Evolutionary conservation across 1,140 invertebrate species (phyloP), one percentile per base, ranked within the genome.

Genomic region (Ditylenchus dipsaci): DNA sequence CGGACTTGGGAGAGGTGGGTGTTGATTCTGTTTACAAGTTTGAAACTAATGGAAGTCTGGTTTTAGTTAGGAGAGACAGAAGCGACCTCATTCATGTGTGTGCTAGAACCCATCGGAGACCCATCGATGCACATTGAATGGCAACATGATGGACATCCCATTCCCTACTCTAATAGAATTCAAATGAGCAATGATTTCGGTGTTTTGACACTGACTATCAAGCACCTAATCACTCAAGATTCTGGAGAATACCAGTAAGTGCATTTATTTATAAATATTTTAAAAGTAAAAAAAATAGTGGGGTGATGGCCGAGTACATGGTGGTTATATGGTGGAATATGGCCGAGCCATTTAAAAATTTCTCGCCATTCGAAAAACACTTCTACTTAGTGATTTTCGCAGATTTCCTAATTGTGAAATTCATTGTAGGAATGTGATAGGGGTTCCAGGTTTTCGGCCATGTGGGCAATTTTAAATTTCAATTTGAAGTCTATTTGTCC

Each of bases 151-250:
- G 92, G 91, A 19, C 88, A 88, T 78, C 88, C 90, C 9, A 88
- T 93, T 13, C 76, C 78, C 85, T 86, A 72, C 75, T 90, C 92
- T 3, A 95, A 94, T 84, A 90, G 93, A 71, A 88, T 93, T n/a
- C 91, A 90, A n/a, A 92, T 91, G 49, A 91, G 93, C 89, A 91
- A 95, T 79, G 93, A 96, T 82, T 96, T 96, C 82, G 93, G 65
- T 3, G 71, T 73, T 30, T 92, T 95, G 15, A 91, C 92, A 42
- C 85, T 95, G 1, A 93, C 94, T 76, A 91, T 95, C 89, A 93
- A 93, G 82, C 92, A 95, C 78, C 90, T 93, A 0, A 92, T 92
- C 80, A 90, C 91, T 13, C 91, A 92, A 85, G 93, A 95, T 85
- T 91, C 91, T 33, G 93, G 92, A 56, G 93, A 91, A 49, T 97